Evolutionary conservation across 1,140 invertebrate genomes (phyloP).

Genomic region (Drosophila tristis): DNA sequence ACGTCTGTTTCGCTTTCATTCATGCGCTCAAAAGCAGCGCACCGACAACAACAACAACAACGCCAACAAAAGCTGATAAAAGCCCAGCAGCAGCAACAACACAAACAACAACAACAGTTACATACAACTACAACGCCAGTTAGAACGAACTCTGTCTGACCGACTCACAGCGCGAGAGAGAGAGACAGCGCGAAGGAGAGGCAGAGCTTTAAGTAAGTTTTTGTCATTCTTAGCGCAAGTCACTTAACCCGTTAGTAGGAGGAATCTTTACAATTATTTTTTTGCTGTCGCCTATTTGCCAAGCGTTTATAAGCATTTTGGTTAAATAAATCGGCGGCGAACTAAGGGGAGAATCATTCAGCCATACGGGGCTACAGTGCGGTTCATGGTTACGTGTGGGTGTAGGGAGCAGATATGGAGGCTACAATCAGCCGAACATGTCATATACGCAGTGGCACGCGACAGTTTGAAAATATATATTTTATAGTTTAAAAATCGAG

Average conservation of each 20-base stretch:
- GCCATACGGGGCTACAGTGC: slow-evolving; percentile 14
- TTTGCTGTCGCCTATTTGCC: slow-evolving; percentile 43
- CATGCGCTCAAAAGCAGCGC: slow-evolving; percentile 52
- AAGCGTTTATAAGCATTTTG: slow-evolving; percentile 56
- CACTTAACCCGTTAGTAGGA: slow-evolving; percentile 14
- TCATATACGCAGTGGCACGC: too few relatives aligned
- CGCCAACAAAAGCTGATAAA: slow-evolving; percentile 42
- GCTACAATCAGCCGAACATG: too few relatives aligned
- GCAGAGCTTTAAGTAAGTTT: slow-evolving; percentile 54
- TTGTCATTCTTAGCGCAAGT: slow-evolving; percentile 11
- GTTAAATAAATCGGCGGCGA: slow-evolving; percentile 8
- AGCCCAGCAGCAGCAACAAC: slow-evolving; percentile 27
- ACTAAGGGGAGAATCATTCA: too few relatives aligned
- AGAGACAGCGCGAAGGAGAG: slow-evolving; percentile 19
- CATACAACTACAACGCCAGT: slow-evolving; percentile 13
- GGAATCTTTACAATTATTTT: slow-evolving; percentile 1
- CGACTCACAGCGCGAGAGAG: not conserved
- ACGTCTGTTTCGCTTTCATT: slow-evolving; percentile 68
- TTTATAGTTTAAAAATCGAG: too few relatives aligned
- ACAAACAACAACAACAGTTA: slow-evolving; percentile 39
- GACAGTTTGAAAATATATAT: too few relatives aligned
- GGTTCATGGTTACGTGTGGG: slow-evolving; percentile 2
- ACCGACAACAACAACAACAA: slow-evolving; percentile 34
- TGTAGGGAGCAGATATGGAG: too few relatives aligned
- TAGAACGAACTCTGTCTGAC: slow-evolving; percentile 44